Conservation (phyloP, 2,797 vertebrate genomes). For the Crenuchus spilurus region DNA sequence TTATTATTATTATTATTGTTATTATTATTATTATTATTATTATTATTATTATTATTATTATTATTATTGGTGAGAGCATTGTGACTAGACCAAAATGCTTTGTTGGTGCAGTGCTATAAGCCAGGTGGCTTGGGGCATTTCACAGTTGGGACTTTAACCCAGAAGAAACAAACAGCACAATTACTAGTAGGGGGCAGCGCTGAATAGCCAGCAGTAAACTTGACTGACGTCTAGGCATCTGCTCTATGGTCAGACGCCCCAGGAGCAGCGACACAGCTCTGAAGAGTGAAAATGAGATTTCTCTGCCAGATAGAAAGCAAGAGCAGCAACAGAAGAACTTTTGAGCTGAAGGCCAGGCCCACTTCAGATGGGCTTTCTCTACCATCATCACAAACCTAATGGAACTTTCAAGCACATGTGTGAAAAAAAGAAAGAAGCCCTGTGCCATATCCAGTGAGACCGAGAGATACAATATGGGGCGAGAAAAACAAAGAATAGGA, state of each 20-base stretch:
- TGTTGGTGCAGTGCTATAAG: not conserved
- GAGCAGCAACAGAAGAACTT: slow-evolving; percentile 26
- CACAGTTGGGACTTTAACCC: not conserved
- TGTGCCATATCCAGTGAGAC: slow-evolving; percentile 39
- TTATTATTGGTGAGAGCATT: too few relatives aligned
- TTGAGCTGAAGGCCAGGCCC: slow-evolving; percentile 4
- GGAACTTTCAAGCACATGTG: slow-evolving; percentile 34
- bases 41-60: too few relatives aligned
- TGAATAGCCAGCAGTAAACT: not conserved
- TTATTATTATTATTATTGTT: too few relatives aligned
- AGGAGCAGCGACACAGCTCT: not conserved
- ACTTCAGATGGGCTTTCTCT: slow-evolving; percentile 31
- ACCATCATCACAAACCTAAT: slow-evolving; percentile 31
- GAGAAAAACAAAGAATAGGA: slow-evolving; percentile 30
- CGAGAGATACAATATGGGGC: slow-evolving; percentile 47
- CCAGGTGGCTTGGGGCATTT: not conserved
- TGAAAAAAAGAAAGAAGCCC: slow-evolving; percentile 3
- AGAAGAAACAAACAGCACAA: not conserved
- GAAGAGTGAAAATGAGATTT: slow-evolving; percentile 28
- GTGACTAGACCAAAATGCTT: not conserved
- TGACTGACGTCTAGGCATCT: not conserved
- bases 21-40: too few relatives aligned
- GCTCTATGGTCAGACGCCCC: not conserved
- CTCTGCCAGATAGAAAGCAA: slow-evolving; percentile 13
- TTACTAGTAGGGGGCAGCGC: not conserved